Evolutionary conservation across 2,113 vertebrate genomes (phyloP), one percentile per base, ranked within the genome.

Genomic region (Neogobius melanostomus): DNA sequence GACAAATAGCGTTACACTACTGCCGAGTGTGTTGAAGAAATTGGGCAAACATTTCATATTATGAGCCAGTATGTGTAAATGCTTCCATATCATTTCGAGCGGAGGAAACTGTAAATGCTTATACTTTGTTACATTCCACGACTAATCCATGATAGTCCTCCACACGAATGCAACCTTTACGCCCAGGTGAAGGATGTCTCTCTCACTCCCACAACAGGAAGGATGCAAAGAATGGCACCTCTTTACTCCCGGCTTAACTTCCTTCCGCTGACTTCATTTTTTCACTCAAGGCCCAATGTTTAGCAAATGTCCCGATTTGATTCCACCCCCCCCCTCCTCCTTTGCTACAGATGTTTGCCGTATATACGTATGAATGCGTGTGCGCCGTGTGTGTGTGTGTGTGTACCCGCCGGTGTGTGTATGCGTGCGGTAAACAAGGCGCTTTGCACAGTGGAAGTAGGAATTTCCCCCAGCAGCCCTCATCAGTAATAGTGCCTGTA

Each of bases 291-390:
- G 92, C 93, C 92, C 94, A 95, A 95, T 94, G 94, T 94, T 86
- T 92, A 10, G 65, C 52, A 68, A 81, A 76, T 73, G 62, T 79
- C 76, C 68, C 65, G 53, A 42, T 86, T 73, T 81, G 56, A 44
- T 68, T 68, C 61, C n/a, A n/a, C n/a, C 21, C 21, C 21, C 21
- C 21, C 21, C 2, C 94, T 91, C 93, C 93, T 68, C 69, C 80
- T 93, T 91, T 91, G 91, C 93, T 95, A 93, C 94, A 91, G 93
- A 90, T 94, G 92, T 95, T 92, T 89, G 93, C 90, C 87, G 91
- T 93, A 93, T 94, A 93, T 93, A 93, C 94, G 94, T 94, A 93
- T 93, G 66, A 11, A 11, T 69, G 81, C 74, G 53, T 21, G 53
- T 21, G 15, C 28, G 28, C 28, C 4, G 3, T 36, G 69, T 62